Evolutionary conservation across 2,888 invertebrate genomes (phyloP).

Genomic region (Chymomyza caudatula): DNA sequence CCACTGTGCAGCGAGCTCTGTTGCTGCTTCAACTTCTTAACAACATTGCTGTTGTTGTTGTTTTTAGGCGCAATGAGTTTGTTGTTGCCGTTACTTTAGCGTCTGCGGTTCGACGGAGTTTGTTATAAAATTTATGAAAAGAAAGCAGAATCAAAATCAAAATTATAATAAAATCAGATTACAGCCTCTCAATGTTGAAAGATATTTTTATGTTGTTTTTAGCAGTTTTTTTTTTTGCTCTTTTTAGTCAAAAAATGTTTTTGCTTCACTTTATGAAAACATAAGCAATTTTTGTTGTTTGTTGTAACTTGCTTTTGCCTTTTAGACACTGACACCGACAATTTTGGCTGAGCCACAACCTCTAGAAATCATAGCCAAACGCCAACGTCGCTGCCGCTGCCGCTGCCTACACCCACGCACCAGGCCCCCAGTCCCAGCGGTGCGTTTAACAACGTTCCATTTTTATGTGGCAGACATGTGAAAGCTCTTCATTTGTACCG

Average conservation of each 20-base stretch:
- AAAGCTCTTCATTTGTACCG: conserved; percentile 65
- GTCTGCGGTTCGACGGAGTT: conserved; percentile 36
- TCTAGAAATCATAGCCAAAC: conserved; percentile 52
- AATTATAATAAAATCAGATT: conserved; percentile 73
- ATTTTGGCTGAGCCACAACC: too few relatives aligned
- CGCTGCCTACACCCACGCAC: too few relatives aligned
- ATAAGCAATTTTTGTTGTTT: conserved; percentile 63
- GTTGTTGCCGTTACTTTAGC: background rate
- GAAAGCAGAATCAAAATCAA: conserved; percentile 74
- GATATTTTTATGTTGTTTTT: conserved; percentile 25
- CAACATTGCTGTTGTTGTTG: background rate
- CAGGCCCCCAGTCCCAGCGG: conserved; percentile 56
- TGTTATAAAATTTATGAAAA: conserved; percentile 74
- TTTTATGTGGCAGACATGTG: conserved; percentile 70
- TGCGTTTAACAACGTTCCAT: conserved; percentile 71
- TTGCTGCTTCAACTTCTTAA: too few relatives aligned
- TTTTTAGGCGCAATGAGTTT: background rate
- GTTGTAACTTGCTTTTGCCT: conserved; percentile 30
- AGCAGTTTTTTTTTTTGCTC: conserved; percentile 47
- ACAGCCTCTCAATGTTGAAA: conserved; percentile 53
- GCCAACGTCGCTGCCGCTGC: conserved; percentile 37
- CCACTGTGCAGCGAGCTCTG: too few relatives aligned
- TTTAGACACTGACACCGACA: conserved; percentile 67
- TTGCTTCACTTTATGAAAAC: conserved; percentile 71
- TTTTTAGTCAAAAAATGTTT: conserved; percentile 72